phyloP scores from a whole-genome alignment of 2,113 vertebrate species.

The Leuciscus idus region DNA sequence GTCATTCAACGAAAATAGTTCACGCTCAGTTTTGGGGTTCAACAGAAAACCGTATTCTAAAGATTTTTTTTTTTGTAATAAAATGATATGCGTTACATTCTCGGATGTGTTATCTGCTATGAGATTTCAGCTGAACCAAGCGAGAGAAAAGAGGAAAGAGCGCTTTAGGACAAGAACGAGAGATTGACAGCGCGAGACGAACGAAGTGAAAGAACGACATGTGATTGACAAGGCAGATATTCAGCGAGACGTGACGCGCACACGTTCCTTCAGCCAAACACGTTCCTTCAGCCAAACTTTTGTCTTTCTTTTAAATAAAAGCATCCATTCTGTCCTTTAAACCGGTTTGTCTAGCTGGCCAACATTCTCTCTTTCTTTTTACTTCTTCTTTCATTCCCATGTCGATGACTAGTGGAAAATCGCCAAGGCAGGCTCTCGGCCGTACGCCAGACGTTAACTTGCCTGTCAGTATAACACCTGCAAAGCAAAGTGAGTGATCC shows the following conservation, averaged over 20 bases:
- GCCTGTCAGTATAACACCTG: constrained; percentile 14
- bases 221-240: constrained; percentile 40
- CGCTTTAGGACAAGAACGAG: constrained; percentile 36
- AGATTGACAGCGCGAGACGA: constrained; percentile 53
- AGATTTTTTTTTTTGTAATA: background rate
- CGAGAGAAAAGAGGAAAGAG: constrained; percentile 52
- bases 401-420: constrained; percentile 9
- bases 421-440: background rate
- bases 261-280: constrained; percentile 8
- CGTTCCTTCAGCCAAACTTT: background rate
- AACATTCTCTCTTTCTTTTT: constrained; percentile 15
- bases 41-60: background rate
- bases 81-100: background rate
- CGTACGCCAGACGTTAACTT: background rate
- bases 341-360: constrained; percentile 44
- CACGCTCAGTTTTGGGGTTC: background rate
- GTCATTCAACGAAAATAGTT: background rate
- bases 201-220: constrained; percentile 47
- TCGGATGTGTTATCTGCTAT: background rate
- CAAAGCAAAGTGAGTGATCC: background rate
- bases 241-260: constrained; percentile 57
- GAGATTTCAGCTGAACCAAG: background rate
- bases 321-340: constrained; percentile 32
- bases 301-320: background rate
- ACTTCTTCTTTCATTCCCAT: background rate